Percentiles rank a stretch among this genome's conserved stretches.
Conservation (phyloP, 2,113 vertebrate species). For the Psammodynastes pulverulentus region DNA sequence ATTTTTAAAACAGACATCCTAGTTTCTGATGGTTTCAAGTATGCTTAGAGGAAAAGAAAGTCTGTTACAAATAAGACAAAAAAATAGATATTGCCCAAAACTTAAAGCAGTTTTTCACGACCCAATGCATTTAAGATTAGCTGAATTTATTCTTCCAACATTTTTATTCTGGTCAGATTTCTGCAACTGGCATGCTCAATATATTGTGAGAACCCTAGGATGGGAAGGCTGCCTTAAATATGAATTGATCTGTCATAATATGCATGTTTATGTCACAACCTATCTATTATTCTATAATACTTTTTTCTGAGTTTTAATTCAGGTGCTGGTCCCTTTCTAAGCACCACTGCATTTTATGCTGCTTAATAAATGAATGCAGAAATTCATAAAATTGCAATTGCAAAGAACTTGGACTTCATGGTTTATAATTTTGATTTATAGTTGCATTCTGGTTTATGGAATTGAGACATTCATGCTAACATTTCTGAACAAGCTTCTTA, state of each 20-base stretch:
- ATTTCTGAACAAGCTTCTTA: slow-evolving; percentile 49
- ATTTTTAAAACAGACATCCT: not conserved
- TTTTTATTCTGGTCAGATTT: not conserved
- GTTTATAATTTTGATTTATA: slow-evolving; percentile 41
- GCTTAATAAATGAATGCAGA: not conserved
- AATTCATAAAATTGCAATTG: not conserved
- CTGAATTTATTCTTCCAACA: not conserved
- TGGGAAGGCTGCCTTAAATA: not conserved
- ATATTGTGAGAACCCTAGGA: not conserved
- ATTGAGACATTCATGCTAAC: slow-evolving; percentile 41
- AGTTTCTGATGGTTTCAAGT: not conserved
- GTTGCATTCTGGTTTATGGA: slow-evolving; percentile 28
- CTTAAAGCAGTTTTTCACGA: not conserved
- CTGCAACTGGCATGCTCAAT: not conserved
- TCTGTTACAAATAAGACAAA: not conserved
- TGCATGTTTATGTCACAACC: not conserved
- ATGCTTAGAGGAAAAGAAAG: not conserved
- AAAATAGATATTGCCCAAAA: not conserved
- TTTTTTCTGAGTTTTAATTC: not conserved
- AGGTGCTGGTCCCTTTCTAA: not conserved
- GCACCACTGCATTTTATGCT: not conserved
- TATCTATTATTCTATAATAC: not conserved
- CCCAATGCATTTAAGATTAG: not conserved
- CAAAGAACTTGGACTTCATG: not conserved
- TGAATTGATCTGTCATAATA: not conserved